Base-by-base conservation (phyloP, 92 coral and sea anemone genomes). In the Paragorgia papillata region DNA sequence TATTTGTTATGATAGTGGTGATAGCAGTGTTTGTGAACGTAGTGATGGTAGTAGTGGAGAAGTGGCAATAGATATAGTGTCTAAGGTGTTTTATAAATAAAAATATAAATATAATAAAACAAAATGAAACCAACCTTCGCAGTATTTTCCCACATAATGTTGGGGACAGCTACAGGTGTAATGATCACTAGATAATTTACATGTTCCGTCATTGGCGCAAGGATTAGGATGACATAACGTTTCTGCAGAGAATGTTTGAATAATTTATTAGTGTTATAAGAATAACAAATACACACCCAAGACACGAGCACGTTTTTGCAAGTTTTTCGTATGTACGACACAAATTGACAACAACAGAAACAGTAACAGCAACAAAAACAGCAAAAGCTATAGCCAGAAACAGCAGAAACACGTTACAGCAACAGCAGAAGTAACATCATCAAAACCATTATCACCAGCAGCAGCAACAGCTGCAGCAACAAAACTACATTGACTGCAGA, bases 201-300 rank as follows among this genome's bases (percentile, higher is more conserved):
- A 89, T 69, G 77, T 83, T 10, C 88, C 94, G 17, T 87, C 84
- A 73, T 89, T 86, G 28, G 87, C 88, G 55, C 94, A 89, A 7
- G 94, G 94, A 48, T 66, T 89, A 9, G 94, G 94, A 20, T 80
- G 82, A 28, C 94, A 89, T 49, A 81, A 74, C 9, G 19, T 56
- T 0, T 67, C 59, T 65, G 46, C 58, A 65, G 13, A 14, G 27
- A 62, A 29, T 1, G 8, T 18, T 31, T 32, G 40, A 28, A 62
- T 5, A 40, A 9, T 20, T 29, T 62, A 28, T 46, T 46, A 46
- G 12, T 46, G n/a, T 46, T 0, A 62, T 26, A 29, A 17, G n/a
- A 62, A 29, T 41, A 15, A 20, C 21, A 14, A 41, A 28, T n/a
- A 59, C 9, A 25, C 18, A n/a, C n/a, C n/a, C n/a, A n/a, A n/a